Base-by-base conservation (phyloP, 2,888 invertebrate species). In the Neoscelio sp. region DNA sequence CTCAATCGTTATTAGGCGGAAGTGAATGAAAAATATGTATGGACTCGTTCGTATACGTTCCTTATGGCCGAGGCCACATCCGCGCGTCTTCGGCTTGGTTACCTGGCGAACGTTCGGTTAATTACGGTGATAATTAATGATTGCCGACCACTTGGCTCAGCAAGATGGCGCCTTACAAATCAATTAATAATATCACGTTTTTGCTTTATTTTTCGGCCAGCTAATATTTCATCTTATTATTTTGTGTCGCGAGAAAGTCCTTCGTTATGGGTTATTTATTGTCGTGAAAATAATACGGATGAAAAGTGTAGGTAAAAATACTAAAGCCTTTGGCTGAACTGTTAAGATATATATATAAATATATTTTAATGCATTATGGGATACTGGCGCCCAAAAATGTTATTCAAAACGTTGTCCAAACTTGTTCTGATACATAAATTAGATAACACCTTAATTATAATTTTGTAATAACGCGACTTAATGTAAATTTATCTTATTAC, bases 91-190 rank as follows among this genome's bases (percentile, higher is more conserved):
- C 38, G 13, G 38, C 13, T 12, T 13, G 8, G 38, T 38, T 38
- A 38, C 46, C 64, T 62, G 42, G 23, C 40, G 28, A 17, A 56
- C 48, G 58, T 30, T 58, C 40, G 52, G 52, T 50, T 73, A 73
- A 78, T 78, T 78, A 67, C 40, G 15, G 28, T 26, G 20, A 73
- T 76, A 70, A 76, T 76, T 76, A 76, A 76, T 76, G 76, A 64
- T 50, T 17, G 46, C 46, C 54, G 58, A 56, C 46, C 76, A 56
- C 50, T 70, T 33, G 40, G 48, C 35, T 13, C 62, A 10, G 13
- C 68, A 68, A 62, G 42, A 71, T 77, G 71, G 77, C 42, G 71
- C 65, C 60, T 67, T 71, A 60, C 70, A 54, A 71, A 71, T 78
- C 71, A 71, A 78, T 78, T 71, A 71, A 78, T 78, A 67, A 75